Evolutionary conservation across 2,113 vertebrate species (phyloP), one percentile per base, ranked within the genome.

Genomic region (Sander vitreus): DNA sequence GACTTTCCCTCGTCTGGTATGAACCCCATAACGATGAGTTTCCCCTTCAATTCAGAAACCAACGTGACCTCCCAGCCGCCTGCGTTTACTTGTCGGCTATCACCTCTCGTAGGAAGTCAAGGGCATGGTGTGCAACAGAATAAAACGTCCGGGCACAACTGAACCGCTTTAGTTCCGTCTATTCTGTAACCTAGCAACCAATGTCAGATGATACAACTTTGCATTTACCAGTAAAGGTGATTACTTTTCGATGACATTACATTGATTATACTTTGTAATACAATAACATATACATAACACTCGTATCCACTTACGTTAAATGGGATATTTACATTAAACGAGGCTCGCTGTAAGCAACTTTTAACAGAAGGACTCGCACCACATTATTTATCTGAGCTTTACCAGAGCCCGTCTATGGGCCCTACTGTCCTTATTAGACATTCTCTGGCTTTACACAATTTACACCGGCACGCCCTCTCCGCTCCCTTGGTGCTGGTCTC

Each of bases 1-100:
- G 2, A 18, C 51, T 94, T 96, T 0, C 76, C 88, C 76, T 96
- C 95, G 16, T 96, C 95, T 11, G 96, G 96, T 2, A 96, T 3
- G 15, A 95, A 23, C 43, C 15, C 86, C 96, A 97, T 97, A 50
- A 73, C 77, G 27, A 70, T 1, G 30, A 45, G 14, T 25, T 10
- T 10, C 27, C 0, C 6, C 21, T 18, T 45, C 1, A 3, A 75
- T 19, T 9, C 25, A 58, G 36, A 60, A 3, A 2, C 3, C 14
- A 39, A 1, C 2, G 12, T 73, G 79, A 81, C 78, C 82, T 88
- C 45, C 7, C 33, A 3, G 12, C 33, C 25, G 15, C 3, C 45
- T 63, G 27, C 33, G 5, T 4, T 58, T 23, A 1, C 59, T 27
- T 18, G 0, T 15, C 27, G 0, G 27, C 50, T 75, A 78, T 92